These are phyloP conservation scores for Solea solea DNA, from an alignment of 2,113 vertebrate species.

Conservation along the genomic window DNA sequence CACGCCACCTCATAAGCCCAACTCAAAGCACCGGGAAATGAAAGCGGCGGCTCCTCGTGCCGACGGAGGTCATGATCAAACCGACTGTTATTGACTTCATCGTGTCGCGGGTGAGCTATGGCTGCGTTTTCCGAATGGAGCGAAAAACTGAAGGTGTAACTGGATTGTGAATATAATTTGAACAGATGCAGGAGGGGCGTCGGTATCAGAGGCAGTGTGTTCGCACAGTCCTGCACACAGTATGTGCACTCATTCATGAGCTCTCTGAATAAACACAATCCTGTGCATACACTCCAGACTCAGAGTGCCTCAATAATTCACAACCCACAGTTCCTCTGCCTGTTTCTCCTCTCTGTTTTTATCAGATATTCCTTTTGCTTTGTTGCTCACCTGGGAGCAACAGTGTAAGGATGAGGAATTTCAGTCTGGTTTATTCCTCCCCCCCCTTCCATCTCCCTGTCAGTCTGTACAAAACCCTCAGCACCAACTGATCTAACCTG, in stretches of 20 bases:
- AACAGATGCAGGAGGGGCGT: constrained; percentile 7
- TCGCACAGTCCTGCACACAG: neutral
- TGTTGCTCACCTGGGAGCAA: constrained; percentile 55
- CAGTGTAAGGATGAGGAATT: constrained; percentile 58
- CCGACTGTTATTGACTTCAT: constrained; percentile 38
- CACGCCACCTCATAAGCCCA: constrained; percentile 59
- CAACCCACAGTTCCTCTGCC: constrained; percentile 58
- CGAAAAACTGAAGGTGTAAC: constrained; percentile 4
- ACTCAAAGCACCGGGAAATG: constrained; percentile 55
- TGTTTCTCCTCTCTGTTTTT: constrained; percentile 63
- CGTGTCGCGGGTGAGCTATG: constrained; percentile 23
- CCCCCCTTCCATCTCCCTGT: constrained; percentile 44
- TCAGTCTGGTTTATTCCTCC: constrained; percentile 57
- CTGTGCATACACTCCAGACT: constrained; percentile 50
- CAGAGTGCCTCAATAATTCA: constrained; percentile 76
- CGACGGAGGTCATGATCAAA: constrained; percentile 31
- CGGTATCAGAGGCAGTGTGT: neutral
- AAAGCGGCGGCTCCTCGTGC: constrained; percentile 36
- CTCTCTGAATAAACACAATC: constrained; percentile 20
- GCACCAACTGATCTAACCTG: constrained; percentile 37
- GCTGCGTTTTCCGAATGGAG: neutral
- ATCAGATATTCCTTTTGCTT: constrained; percentile 81
- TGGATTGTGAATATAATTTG: neutral
- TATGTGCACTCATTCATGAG: constrained; percentile 27
- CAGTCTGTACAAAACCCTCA: constrained; percentile 36